These are phyloP conservation scores for Alcis repandata DNA, from an alignment of 2,888 invertebrate genomes.

Conservation along the genomic window DNA sequence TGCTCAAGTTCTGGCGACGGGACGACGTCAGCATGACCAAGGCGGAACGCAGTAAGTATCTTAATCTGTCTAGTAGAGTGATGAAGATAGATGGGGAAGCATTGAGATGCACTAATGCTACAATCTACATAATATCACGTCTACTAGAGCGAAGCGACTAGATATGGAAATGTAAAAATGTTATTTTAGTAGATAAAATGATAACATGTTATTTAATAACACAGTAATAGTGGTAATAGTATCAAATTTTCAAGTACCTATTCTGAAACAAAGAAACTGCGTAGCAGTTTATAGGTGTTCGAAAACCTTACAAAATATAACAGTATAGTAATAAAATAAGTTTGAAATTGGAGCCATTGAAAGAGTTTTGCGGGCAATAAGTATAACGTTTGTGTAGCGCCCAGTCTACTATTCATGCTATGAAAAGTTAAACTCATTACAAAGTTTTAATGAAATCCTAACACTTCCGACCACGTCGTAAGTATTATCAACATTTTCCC, in stretches of 20 bases:
- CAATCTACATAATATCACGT: no score
- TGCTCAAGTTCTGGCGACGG: slow-evolving; percentile 89
- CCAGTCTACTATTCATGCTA: neutral
- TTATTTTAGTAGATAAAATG: no score
- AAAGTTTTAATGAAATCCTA: slow-evolving; percentile 8
- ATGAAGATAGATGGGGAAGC: no score
- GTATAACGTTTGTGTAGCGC: neutral
- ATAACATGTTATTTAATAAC: no score
- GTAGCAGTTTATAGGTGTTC: no score
- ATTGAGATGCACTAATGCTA: no score
- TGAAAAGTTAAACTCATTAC: slow-evolving; percentile 8
- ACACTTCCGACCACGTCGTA: neutral
- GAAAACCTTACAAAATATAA: no score
- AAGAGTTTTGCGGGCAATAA: neutral
- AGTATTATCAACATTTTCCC: slow-evolving; percentile 14
- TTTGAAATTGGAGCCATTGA: neutral
- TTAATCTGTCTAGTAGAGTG: no score
- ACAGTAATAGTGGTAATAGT: no score
- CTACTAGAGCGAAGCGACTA: no score
- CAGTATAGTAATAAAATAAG: no score
- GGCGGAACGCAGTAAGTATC: slow-evolving; percentile 90
- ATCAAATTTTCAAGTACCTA: neutral
- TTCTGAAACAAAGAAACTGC: neutral
- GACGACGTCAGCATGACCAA: slow-evolving; percentile 92
- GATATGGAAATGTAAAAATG: no score